These are phyloP conservation scores for Melanotaenia duboulayi DNA, from an alignment of 2,113 vertebrate genomes.

Conservation along the genomic window DNA sequence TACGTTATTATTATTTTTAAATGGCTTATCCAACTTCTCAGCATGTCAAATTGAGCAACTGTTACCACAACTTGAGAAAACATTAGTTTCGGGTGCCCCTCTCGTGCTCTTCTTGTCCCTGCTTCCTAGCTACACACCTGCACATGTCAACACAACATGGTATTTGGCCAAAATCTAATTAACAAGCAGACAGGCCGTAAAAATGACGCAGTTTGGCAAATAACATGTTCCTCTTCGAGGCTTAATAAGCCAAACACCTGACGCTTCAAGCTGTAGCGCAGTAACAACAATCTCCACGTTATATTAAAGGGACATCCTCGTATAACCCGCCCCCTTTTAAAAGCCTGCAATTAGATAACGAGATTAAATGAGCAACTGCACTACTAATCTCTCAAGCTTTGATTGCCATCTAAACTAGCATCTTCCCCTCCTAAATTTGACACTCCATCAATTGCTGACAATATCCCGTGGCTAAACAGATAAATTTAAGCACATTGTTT, in stretches of 20 bases:
- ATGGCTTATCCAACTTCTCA: no score
- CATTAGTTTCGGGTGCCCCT: background rate
- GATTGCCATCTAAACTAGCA: slow-evolving; percentile 53
- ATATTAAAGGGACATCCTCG: slow-evolving; percentile 53
- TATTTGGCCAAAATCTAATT: background rate
- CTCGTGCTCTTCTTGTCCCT: background rate
- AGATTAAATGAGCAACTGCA: slow-evolving; percentile 39
- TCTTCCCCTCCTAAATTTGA: background rate
- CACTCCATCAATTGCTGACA: background rate
- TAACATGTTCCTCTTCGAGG: background rate
- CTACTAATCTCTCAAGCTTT: slow-evolving; percentile 33
- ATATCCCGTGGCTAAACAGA: background rate
- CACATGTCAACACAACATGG: slow-evolving; percentile 33
- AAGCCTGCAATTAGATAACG: slow-evolving; percentile 42
- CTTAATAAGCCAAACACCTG: slow-evolving; percentile 28
- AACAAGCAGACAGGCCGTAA: slow-evolving; percentile 12
- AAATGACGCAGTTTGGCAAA: background rate
- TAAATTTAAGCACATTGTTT: background rate
- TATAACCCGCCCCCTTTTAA: slow-evolving; percentile 40
- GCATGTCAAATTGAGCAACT: background rate
- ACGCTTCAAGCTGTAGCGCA: slow-evolving; percentile 23
- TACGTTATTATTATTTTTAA: no score
- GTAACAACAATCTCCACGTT: slow-evolving; percentile 52
- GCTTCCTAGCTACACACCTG: slow-evolving; percentile 22
- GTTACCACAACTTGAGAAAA: background rate